Evolutionary conservation across 2,113 vertebrate genomes (phyloP).

Genomic region (Pluvianellus socialis): DNA sequence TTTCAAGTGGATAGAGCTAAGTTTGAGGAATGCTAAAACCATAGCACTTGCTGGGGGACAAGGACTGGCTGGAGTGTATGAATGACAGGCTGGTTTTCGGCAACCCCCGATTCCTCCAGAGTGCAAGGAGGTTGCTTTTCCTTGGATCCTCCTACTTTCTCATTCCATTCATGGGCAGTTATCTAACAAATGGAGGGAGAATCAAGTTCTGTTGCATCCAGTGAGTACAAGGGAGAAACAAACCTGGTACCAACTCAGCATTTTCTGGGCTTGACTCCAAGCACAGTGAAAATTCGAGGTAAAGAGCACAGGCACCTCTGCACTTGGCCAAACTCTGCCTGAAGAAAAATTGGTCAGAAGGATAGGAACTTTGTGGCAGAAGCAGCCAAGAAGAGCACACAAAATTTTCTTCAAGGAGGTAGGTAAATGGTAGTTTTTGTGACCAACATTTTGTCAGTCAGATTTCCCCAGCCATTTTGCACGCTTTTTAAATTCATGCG

Average conservation of each 20-base stretch:
- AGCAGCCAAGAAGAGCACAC: not conserved
- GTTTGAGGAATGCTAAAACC: not conserved
- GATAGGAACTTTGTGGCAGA: not conserved
- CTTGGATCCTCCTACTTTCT: not conserved
- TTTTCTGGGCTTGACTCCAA: not conserved
- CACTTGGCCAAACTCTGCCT: not conserved
- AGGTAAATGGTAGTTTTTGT: not conserved
- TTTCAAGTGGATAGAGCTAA: not conserved
- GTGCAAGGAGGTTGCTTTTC: not conserved
- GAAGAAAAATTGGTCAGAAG: not conserved
- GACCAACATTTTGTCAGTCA: not conserved
- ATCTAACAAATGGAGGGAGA: not conserved
- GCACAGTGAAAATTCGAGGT: not conserved
- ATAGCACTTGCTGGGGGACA: not conserved
- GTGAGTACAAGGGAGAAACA: not conserved
- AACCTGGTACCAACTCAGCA: not conserved
- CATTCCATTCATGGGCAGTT: not conserved
- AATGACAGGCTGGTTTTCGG: not conserved
- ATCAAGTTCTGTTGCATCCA: not conserved
- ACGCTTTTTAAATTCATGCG: not conserved
- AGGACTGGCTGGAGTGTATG: not conserved
- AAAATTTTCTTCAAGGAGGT: not conserved
- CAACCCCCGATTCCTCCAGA: rapidly evolving
- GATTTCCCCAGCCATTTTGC: not conserved
- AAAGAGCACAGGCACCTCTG: not conserved